Base-by-base conservation (phyloP, 2,797 vertebrate genomes). In the Rhinella marina region DNA sequence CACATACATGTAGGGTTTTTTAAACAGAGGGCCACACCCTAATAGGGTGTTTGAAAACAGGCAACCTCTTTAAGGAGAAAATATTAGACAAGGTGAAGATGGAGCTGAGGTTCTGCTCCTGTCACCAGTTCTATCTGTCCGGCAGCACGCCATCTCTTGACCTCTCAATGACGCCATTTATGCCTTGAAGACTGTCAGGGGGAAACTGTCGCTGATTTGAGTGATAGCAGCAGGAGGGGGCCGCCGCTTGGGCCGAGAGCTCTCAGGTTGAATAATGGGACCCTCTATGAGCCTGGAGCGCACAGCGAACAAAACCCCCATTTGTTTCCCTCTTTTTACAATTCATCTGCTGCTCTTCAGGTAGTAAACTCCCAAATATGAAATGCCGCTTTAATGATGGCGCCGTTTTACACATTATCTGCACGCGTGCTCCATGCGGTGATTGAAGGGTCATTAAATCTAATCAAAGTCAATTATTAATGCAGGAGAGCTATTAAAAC, bases 381-480 rank as follows among this genome's bases (percentile, higher is more conserved):
- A 76, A 76, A 61, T 75, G 83, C 72, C 25, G 23, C 54, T 83
- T 72, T 72, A 83, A 83, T 83, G 57, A 83, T 72, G 10, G 11
- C 25, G 7, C 64, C 1, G 64, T n/a, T 52, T 57, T 56, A 12
- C 66, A 32, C 52, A 83, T 83, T 83, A 83, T 83, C 64, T 83
- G 68, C 62, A 17, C 56, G 56, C 25, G n/a, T 32, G 82, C 64
- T 27, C 68, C 17, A 56, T 14, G 66, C 23, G 25, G 54, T 83
- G 41, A 83, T 83, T 25, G 82, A 83, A 14, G 50, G 66, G 52
- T 83, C 25, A 83, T 83, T 83, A 83, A 72, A 72, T 83, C 82
- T 70, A 82, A 83, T 83, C 50, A 83, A 54, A 83, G 14, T 48
- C 57, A 85, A 62, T 85, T 85, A 85, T 85, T 61, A 64, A 77